Evolutionary conservation across 35 echinoderm and acorn worm species (phyloP).

Genomic region (Lytechinus variegatus): DNA sequence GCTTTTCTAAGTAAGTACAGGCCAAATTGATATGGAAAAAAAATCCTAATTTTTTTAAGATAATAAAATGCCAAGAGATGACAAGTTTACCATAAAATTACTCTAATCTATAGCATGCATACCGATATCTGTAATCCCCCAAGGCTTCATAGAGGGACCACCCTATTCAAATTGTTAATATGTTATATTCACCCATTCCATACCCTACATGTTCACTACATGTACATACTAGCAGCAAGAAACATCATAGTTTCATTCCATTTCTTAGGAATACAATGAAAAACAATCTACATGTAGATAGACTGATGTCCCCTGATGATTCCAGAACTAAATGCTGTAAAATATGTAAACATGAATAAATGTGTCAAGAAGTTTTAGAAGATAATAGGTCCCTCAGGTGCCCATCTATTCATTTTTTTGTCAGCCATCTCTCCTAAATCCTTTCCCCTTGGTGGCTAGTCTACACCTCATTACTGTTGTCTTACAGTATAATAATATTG

Average conservation of each 20-base stretch:
- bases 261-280: not conserved
- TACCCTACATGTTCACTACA: not conserved
- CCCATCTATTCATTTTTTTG: not conserved
- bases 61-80: no score
- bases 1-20: no score
- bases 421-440: constrained; percentile 1
- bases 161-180: no score
- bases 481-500: constrained; percentile 25
- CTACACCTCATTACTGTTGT: constrained; percentile 17
- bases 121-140: no score
- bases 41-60: no score
- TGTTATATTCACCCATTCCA: no score
- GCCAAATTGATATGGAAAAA: no score
- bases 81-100: no score
- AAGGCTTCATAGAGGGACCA: no score
- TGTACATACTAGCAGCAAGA: not conserved
- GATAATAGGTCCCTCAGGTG: constrained; percentile 27
- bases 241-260: not conserved
- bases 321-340: constrained; percentile 1
- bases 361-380: not conserved
- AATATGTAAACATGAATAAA: constrained; percentile 12
- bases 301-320: not conserved
- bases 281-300: not conserved
- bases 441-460: not conserved
- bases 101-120: no score